Evolutionary conservation across 2,113 vertebrate genomes (phyloP).

Genomic region (Acrocephalus arundinaceus): DNA sequence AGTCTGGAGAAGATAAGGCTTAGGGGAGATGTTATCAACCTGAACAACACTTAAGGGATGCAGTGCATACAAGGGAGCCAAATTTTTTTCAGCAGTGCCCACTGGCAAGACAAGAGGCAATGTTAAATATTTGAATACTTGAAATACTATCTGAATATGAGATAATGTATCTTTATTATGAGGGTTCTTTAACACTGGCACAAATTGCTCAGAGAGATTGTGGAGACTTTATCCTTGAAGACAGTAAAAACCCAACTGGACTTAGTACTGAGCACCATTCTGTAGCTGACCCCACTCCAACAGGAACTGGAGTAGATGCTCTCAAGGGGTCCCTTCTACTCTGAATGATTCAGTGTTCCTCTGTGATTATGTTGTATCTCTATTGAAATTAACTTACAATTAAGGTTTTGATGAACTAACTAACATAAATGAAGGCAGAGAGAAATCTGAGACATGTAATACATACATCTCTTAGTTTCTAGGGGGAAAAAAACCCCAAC

Average conservation of each 20-base stretch:
- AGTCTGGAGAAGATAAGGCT: background rate
- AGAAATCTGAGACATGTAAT: background rate
- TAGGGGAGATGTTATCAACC: background rate
- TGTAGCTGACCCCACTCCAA: background rate
- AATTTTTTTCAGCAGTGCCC: background rate
- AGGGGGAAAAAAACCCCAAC: rapidly evolving
- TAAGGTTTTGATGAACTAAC: background rate
- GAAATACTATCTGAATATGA: background rate
- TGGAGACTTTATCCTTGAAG: background rate
- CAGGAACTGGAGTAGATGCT: background rate
- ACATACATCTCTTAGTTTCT: background rate
- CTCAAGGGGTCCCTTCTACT: background rate
- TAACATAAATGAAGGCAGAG: background rate
- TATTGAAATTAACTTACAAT: background rate
- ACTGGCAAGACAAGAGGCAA: background rate
- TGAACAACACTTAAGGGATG: background rate
- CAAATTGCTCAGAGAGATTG: background rate
- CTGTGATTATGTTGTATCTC: background rate
- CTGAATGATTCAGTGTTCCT: background rate
- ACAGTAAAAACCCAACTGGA: background rate
- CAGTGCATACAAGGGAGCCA: background rate
- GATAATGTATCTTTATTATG: background rate
- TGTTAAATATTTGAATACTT: background rate
- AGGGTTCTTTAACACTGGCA: background rate
- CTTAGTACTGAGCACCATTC: background rate